Conservation (phyloP, 2,797 vertebrate genomes). For the Monodelphis domestica region DNA sequence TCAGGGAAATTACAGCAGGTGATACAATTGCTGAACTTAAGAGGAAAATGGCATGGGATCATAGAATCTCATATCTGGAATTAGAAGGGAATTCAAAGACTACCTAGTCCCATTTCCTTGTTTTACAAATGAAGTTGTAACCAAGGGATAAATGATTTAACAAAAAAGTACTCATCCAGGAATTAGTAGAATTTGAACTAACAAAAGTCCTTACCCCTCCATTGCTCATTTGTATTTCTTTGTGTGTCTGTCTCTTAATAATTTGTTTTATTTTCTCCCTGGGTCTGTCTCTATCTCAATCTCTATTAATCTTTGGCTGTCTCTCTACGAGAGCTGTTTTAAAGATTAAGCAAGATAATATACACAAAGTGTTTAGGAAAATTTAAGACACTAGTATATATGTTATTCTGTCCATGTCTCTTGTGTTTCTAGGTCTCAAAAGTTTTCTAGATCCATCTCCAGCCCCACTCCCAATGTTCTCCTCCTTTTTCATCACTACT, state of each 20-base stretch:
- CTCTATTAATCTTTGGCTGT: neutral
- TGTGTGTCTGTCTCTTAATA: neutral
- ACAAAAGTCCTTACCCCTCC: neutral
- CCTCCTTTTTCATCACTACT: no score
- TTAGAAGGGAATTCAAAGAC: neutral
- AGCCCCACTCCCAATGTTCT: no score
- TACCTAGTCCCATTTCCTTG: neutral
- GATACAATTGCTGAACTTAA: neutral
- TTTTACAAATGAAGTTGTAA: neutral
- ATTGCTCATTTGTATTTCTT: neutral
- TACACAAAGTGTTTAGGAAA: neutral
- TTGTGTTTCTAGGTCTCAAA: neutral
- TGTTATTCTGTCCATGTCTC: neutral
- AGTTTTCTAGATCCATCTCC: neutral
- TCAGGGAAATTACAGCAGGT: neutral
- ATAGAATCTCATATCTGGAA: no score
- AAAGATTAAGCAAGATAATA: neutral
- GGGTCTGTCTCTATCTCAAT: neutral
- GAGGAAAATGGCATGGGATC: neutral
- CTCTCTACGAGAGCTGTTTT: neutral
- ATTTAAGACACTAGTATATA: neutral
- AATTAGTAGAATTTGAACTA: neutral
- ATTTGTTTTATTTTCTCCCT: neutral
- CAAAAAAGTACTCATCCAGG: neutral
- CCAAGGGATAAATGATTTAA: neutral